Evolutionary conservation across 1,140 invertebrate species (phyloP).

Genomic region (Platyscapa corneri): DNA sequence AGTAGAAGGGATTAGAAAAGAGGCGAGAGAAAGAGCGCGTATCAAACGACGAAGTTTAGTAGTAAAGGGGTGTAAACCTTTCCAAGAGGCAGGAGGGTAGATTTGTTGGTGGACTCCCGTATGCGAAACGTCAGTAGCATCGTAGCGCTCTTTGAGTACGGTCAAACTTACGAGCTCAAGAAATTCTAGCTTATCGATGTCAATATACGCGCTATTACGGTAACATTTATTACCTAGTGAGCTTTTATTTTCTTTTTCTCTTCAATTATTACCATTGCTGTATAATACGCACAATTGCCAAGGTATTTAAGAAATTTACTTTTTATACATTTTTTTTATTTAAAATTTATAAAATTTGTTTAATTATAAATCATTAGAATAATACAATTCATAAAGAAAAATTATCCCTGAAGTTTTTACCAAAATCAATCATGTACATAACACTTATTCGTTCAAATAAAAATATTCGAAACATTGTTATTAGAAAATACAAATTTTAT

Average conservation of each 20-base stretch:
- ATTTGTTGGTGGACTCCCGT: background rate
- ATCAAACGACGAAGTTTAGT: background rate
- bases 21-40: background rate
- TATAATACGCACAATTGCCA: background rate
- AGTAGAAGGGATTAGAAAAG: background rate
- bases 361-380: too few species aligned
- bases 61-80: background rate
- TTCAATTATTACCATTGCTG: background rate
- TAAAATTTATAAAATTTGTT: too few species aligned
- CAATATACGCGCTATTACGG: background rate
- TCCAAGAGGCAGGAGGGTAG: background rate
- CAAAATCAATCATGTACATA: too few species aligned
- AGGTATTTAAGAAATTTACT: background rate
- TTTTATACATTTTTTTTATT: background rate
- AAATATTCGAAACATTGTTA: background rate
- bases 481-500: background rate
- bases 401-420: too few species aligned
- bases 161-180: background rate
- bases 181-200: background rate
- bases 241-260: background rate
- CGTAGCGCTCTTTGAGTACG: background rate
- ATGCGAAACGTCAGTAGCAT: conserved; percentile 10
- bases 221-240: background rate
- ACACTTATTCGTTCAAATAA: background rate
- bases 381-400: too few species aligned